Base-by-base conservation (phyloP, 2,888 invertebrate genomes). In the Sinodicranocentrus sp. region DNA sequence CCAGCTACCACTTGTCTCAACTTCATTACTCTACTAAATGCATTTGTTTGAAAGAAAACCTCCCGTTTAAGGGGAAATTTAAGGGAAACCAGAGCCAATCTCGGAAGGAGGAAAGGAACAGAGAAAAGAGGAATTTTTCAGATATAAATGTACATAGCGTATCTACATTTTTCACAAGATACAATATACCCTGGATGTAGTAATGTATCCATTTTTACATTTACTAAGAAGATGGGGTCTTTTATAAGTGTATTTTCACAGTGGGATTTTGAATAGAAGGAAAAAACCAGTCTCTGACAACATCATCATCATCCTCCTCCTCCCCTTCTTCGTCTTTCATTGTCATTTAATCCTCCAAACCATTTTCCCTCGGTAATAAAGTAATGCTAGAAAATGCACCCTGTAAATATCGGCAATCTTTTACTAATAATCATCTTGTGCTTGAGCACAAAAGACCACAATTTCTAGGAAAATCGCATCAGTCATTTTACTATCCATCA, bases 301-400 rank as follows among this genome's bases (percentile, higher is more conserved):
- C 65, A 65, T 48, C 63, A 63, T 63, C 65, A 63, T 63, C 63
- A 15, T 44, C 61, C 65, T 48, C 28, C 52, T 48, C 28, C 23
- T 23, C 23, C 43, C 19, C 28, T 28, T 28, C 33, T 5, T 59
- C 57, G 59, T 54, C 65, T 44, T 73, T 75, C 72, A 68, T 82
- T 82, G 82, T 82, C 82, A 73, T 82, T 82, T 82, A 82, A 82
- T 82, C 82, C 73, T 57, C 25, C 48, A 73, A 72, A 68, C 82
- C 68, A 67, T 82, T 82, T 75, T 82, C 65, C 59, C 48, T 73
- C 73, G 21, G 82, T 82, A 73, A 80, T 75, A 80, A 68, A 67
- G 73, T 82, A 82, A 57, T 72, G 57, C 71, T 57, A 68, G 67
- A 73, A 72, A 67, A 75, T 67, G 73, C 59, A 72, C 44, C 10